These are phyloP conservation scores for Asobara japonica DNA, from an alignment of 1,140 invertebrate genomes.

Conservation along the genomic window DNA sequence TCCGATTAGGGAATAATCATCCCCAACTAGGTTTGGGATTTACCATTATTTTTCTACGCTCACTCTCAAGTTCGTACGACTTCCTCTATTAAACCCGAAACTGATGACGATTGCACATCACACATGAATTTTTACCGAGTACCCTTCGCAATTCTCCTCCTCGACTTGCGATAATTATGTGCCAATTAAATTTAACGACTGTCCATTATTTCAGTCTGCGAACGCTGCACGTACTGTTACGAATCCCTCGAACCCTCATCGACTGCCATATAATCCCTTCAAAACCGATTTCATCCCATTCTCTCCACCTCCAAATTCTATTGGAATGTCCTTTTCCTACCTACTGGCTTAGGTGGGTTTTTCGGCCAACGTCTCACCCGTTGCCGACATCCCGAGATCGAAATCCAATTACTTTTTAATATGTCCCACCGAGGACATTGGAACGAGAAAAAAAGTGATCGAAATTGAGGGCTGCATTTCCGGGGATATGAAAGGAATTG, in stretches of 20 bases:
- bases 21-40: too few relatives aligned
- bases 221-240: conserved; percentile 27
- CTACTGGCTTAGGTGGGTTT: conserved; percentile 20
- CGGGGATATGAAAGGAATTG: not conserved
- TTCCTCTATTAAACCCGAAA: conserved; percentile 51
- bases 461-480: not conserved
- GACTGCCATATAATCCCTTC: conserved; percentile 7
- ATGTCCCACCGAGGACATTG: conserved; percentile 36
- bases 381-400: conserved; percentile 48
- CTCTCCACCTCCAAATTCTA: not conserved
- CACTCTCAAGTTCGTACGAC: too few relatives aligned
- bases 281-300: not conserved
- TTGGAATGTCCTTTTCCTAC: not conserved
- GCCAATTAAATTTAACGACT: conserved; percentile 61
- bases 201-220: conserved; percentile 53
- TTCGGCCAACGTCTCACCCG: conserved; percentile 27
- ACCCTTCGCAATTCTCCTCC: conserved; percentile 37
- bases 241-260: conserved; percentile 12
- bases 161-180: conserved; percentile 54
- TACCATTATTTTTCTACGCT: too few relatives aligned
- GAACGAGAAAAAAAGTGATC: conserved; percentile 9
- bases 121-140: conserved; percentile 17
- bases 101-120: conserved; percentile 47
- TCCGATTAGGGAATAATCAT: too few relatives aligned
- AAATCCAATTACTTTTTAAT: conserved; percentile 60